A percentile compares a stretch with the other conserved stretches of the same genome.
Evolutionary conservation across 2,888 invertebrate genomes (phyloP).

Genomic region (Xanthorhoe spadicearia): DNA sequence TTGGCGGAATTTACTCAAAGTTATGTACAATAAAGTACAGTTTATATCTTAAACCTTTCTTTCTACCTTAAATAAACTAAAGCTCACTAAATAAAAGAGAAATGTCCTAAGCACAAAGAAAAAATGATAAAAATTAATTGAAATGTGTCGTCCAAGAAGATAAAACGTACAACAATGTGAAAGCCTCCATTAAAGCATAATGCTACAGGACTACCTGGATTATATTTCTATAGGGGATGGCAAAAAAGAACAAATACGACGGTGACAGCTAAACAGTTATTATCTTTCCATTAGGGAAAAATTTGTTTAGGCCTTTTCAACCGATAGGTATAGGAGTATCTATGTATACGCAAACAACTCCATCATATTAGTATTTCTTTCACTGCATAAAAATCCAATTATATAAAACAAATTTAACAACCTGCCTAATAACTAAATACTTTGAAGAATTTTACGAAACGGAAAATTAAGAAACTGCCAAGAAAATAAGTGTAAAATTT

Average conservation of each 20-base stretch:
- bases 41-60: too few relatives aligned
- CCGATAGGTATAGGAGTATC: too few relatives aligned
- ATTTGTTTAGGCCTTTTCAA: slow-evolving; percentile 42
- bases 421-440: too few relatives aligned
- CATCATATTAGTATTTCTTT: not conserved
- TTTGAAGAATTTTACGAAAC: not conserved
- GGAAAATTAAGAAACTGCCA: too few relatives aligned
- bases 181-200: slow-evolving; percentile 40
- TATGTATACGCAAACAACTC: not conserved
- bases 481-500: too few relatives aligned
- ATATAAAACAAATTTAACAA: not conserved
- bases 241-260: slow-evolving; percentile 48
- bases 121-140: slow-evolving; percentile 3
- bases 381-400: not conserved
- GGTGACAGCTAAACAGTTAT: slow-evolving; percentile 59
- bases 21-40: not conserved
- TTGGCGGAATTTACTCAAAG: not conserved
- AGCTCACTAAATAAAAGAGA: not conserved
- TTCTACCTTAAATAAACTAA: too few relatives aligned
- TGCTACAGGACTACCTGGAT: slow-evolving; percentile 37
- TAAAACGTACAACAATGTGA: slow-evolving; percentile 28
- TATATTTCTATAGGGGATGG: slow-evolving; percentile 40
- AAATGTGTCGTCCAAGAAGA: slow-evolving; percentile 13
- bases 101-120: not conserved
- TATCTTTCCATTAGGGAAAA: slow-evolving; percentile 64